These are phyloP conservation scores for Xiphophorus birchmanni DNA, from an alignment of 2,797 vertebrate genomes.

Conservation along the genomic window DNA sequence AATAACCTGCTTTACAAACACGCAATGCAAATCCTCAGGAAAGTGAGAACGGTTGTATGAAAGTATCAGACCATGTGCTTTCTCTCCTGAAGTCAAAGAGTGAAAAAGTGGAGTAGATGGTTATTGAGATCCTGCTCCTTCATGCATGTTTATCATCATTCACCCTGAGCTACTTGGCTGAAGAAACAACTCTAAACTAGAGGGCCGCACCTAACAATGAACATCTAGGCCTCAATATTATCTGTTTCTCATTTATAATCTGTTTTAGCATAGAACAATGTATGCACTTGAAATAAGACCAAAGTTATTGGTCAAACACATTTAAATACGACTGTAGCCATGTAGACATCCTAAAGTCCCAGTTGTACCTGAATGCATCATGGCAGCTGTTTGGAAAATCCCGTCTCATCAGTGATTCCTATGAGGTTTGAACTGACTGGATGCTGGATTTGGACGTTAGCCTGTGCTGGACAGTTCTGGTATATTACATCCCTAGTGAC, in stretches of 20 bases:
- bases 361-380: neutral
- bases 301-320: no score
- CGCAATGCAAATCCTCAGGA: neutral
- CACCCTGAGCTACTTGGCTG: neutral
- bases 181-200: neutral
- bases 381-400: neutral
- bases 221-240: neutral
- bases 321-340: neutral
- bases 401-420: neutral
- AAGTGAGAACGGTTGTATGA: neutral
- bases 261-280: no score
- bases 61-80: neutral
- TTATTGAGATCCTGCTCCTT: neutral
- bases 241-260: neutral
- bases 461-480: no score
- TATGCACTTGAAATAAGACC: no score
- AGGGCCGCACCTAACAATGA: neutral
- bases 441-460: neutral
- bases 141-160: neutral
- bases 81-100: neutral
- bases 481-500: neutral
- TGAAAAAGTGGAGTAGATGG: no score
- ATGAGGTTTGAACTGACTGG: neutral
- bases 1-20: neutral
- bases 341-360: no score